Evolutionary conservation across 2,797 vertebrate genomes (phyloP).

Genomic region (Morelia viridis): DNA sequence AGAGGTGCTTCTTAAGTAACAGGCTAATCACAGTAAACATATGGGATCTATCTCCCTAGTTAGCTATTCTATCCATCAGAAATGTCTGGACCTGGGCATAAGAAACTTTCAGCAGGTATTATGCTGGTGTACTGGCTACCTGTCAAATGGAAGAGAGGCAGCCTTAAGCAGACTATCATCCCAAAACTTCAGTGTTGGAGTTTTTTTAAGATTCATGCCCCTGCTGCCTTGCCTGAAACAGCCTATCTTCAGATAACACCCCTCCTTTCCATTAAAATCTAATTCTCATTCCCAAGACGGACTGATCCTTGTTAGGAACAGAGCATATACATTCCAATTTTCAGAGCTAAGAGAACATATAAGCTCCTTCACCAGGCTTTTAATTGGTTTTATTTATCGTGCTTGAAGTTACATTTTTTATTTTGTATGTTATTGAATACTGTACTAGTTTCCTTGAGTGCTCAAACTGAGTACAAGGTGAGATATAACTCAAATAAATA

Average conservation of each 20-base stretch:
- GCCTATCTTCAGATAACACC: neutral
- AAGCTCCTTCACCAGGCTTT: neutral
- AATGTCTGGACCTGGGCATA: neutral
- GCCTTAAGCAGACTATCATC: neutral
- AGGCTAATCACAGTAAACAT: neutral
- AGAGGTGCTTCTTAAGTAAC: neutral
- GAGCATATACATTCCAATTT: neutral
- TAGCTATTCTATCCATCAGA: neutral
- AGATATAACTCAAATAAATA: neutral
- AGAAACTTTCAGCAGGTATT: neutral
- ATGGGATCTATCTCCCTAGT: neutral
- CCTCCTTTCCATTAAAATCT: neutral
- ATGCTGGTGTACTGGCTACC: neutral
- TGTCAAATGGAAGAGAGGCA: neutral
- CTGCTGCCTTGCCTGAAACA: neutral
- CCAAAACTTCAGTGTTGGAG: neutral
- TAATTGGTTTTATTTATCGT: neutral
- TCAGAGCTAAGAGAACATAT: neutral
- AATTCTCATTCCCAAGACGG: neutral
- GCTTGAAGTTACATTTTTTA: neutral
- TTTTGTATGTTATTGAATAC: neutral
- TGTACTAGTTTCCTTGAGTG: neutral
- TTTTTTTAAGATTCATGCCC: neutral
- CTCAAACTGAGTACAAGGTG: neutral
- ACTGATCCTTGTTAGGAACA: neutral